Evolutionary conservation across 2,797 vertebrate species (phyloP).

Genomic region (Amblyopsis hoosieri): DNA sequence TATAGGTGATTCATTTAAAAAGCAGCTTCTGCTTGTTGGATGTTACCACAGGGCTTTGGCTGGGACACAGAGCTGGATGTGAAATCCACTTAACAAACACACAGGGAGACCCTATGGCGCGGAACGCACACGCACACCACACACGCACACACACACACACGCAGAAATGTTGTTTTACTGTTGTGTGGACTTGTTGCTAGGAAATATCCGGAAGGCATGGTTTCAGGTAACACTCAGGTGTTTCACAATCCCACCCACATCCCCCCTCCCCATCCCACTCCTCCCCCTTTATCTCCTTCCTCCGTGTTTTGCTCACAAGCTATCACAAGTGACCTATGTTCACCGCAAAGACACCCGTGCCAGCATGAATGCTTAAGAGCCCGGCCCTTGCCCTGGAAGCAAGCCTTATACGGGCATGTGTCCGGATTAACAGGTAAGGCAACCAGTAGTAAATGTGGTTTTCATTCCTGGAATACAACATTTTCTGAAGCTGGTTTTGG

Average conservation of each 20-base stretch:
- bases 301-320: constrained; percentile 37
- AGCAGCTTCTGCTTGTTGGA: constrained; percentile 14
- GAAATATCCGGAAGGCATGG: constrained; percentile 31
- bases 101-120: not conserved
- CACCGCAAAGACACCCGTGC: not conserved
- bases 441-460: not conserved
- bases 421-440: constrained; percentile 24
- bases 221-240: constrained; percentile 44
- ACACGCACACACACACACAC: not conserved
- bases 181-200: constrained; percentile 39
- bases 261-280: not conserved
- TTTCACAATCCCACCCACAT: constrained; percentile 12
- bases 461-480: not conserved
- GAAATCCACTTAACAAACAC: constrained; percentile 21
- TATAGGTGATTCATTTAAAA: constrained; percentile 44
- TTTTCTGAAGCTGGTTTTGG: not conserved
- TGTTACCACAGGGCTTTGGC: constrained; percentile 7
- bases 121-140: not conserved
- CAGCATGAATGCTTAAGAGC: not conserved
- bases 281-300: constrained; percentile 44
- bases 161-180: constrained; percentile 28
- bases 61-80: constrained; percentile 48
- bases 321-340: constrained; percentile 31
- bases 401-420: constrained; percentile 65
- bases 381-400: constrained; percentile 39